Conservation (phyloP, 2,797 vertebrate species). For the Lacerta bilineata region DNA sequence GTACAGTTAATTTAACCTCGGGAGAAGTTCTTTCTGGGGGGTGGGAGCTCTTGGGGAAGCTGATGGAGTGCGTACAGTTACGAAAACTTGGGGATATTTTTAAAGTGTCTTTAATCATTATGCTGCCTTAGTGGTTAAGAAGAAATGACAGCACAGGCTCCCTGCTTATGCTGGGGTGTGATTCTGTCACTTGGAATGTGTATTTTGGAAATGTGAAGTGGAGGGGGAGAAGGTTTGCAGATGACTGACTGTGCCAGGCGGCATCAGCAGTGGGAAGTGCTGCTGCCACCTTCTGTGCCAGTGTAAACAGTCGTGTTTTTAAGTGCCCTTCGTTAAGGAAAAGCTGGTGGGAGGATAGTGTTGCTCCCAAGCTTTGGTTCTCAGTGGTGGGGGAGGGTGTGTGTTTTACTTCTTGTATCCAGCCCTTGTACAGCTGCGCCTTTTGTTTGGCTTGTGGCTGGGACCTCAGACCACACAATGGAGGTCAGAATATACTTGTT, state of each 20-base stretch:
- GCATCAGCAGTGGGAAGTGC: background rate
- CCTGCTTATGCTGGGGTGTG: background rate
- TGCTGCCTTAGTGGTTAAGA: background rate
- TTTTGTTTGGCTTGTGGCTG: background rate
- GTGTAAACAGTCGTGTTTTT: background rate
- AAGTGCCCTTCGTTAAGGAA: background rate
- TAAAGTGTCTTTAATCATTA: no score
- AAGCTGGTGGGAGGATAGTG: background rate
- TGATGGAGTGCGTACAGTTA: no score
- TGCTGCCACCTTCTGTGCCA: background rate
- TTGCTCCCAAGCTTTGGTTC: background rate
- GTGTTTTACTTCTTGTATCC: no score
- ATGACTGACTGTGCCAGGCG: background rate
- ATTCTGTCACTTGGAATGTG: background rate
- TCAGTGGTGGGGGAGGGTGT: no score
- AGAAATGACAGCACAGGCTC: background rate
- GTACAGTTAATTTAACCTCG: background rate
- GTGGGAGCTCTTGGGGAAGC: background rate
- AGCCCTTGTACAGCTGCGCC: background rate
- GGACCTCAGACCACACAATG: background rate
- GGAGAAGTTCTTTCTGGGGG: background rate
- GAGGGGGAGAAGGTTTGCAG: no score
- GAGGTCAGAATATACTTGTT: background rate
- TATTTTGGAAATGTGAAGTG: background rate
- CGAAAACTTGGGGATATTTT: background rate